Base-by-base conservation (phyloP, 35 echinoderm and acorn worm species). In the Apostichopus parvimensis region DNA sequence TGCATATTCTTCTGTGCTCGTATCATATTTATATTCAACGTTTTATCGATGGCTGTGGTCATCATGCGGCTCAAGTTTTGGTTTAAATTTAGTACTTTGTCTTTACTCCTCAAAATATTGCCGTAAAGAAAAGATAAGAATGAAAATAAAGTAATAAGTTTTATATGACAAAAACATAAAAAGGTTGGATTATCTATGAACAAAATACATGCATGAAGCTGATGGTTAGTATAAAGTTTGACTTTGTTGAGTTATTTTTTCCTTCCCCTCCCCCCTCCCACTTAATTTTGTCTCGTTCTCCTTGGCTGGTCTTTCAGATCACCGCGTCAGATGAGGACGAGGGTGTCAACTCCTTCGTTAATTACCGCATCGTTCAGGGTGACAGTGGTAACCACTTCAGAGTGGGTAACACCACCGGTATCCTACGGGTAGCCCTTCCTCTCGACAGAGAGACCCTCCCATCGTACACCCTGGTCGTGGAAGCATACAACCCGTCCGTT, bases 301-400 rank as follows among this genome's bases (percentile, higher is more conserved):
- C n/a, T 8, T 9, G 77, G 17, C 14, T 57, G 17, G 15, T 88
- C 59, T 34, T 65, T 34, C 21, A 88, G 86, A 83, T 97, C 1
- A 34, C 28, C 57, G 95, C 95, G 0, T 77, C 87, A 53, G 95
- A 97, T 70, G 25, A 73, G 56, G 95, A 97, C 24, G 66, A 87
- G 6, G 90, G 91, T 53, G 77, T 45, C 20, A 97, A 92, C 64
- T 91, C 83, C 23, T 22, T 86, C 5, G 87, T 93, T 26, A 73
- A 92, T 24, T 97, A 97, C 70, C 90, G 91, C 53, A 97, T 97
- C 56, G 86, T 92, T 57, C 77, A 90, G 54, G 95, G 95, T 11
- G 94, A 94, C 55, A 12, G 11, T 23, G 88, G 86, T 25, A 53
- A 91, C 28, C 25, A 61, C 9, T 90, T 94, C 24, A 78, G 71